A percentile compares a stretch with the other conserved stretches of the same genome.
Evolutionary conservation across 2,888 invertebrate species (phyloP).

Genomic region (Cryptocephalus primarius): DNA sequence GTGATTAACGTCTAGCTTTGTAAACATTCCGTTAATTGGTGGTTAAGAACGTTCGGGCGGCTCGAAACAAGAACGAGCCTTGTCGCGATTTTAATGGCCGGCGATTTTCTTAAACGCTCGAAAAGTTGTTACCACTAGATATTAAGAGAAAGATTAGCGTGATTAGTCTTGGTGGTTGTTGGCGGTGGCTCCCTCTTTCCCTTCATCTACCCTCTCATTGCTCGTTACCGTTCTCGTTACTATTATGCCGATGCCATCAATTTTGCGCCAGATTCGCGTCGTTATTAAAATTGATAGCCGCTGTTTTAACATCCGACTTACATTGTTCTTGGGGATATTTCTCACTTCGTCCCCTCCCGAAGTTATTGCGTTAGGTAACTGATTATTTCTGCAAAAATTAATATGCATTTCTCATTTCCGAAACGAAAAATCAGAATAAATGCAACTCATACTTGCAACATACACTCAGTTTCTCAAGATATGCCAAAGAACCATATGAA

Average conservation of each 20-base stretch:
- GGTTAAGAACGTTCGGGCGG: constrained; percentile 20
- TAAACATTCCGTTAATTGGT: constrained; percentile 30
- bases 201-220: constrained; percentile 24
- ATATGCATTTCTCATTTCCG: too few species aligned
- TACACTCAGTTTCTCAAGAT: too few species aligned
- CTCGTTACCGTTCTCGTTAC: constrained; percentile 34
- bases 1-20: constrained; percentile 34
- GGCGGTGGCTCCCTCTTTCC: too few species aligned
- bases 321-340: constrained; percentile 3
- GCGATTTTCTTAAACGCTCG: constrained; percentile 40
- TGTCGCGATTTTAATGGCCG: constrained; percentile 37
- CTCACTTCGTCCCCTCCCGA: not conserved
- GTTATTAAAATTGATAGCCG: constrained; percentile 30
- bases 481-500: too few species aligned
- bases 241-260: constrained; percentile 34
- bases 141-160: constrained; percentile 36
- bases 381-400: too few species aligned
- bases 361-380: too few species aligned
- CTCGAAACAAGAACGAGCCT: constrained; percentile 25
- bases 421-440: too few species aligned
- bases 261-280: constrained; percentile 30
- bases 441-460: too few species aligned
- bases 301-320: constrained; percentile 21
- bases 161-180: constrained; percentile 37
- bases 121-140: constrained; percentile 38